A percentile compares a stretch with the other conserved stretches of the same genome.
Conservation (phyloP, 1,140 invertebrate genomes). For the Papilio glaucus region DNA sequence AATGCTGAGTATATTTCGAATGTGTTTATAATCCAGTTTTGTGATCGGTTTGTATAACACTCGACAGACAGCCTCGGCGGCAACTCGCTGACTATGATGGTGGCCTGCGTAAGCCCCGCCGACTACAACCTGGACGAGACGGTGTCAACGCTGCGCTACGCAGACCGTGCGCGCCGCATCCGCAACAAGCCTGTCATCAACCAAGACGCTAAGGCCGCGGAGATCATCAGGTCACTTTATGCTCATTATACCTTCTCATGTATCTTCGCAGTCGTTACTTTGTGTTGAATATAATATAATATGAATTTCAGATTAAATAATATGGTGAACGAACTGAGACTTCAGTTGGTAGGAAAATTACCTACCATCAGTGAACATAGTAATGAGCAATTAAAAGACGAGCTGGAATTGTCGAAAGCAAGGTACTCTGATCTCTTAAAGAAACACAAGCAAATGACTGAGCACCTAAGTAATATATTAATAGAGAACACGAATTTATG, state of each 20-base stretch:
- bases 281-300: not conserved
- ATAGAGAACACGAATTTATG: constrained; percentile 85
- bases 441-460: constrained; percentile 85
- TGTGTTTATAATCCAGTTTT: too few relatives aligned
- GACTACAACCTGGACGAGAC: constrained; percentile 96
- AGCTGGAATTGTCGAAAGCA: constrained; percentile 81
- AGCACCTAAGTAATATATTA: constrained; percentile 84
- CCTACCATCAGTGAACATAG: constrained; percentile 68
- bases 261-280: too few relatives aligned
- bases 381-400: constrained; percentile 77
- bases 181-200: constrained; percentile 97
- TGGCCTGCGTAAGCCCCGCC: constrained; percentile 96
- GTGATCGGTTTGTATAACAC: not conserved
- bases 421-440: constrained; percentile 79
- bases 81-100: constrained; percentile 96
- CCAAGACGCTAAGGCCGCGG: constrained; percentile 90
- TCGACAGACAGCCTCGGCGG: constrained; percentile 88
- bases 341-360: constrained; percentile 84
- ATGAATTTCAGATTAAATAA: constrained; percentile 83
- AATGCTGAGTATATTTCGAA: too few relatives aligned
- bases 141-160: constrained; percentile 94
- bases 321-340: constrained; percentile 86
- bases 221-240: constrained; percentile 84
- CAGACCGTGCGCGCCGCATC: constrained; percentile 94
- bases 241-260: not conserved